Base-by-base conservation (phyloP, 37 sponge, comb jelly and placozoan genomes). In the Bolinopsis microptera region DNA sequence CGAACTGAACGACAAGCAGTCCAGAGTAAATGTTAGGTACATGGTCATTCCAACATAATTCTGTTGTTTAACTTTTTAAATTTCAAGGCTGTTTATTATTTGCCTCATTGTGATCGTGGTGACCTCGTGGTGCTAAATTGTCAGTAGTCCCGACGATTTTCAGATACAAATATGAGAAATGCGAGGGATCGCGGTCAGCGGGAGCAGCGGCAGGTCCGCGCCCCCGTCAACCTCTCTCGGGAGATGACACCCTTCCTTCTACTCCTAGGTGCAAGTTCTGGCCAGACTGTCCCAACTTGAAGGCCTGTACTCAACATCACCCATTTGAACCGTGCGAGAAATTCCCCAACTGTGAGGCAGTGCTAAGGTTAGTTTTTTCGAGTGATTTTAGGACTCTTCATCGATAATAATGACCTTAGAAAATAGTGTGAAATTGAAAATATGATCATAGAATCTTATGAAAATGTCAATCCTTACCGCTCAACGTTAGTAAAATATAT, bases 111-210 rank as follows among this genome's bases (percentile, higher is more conserved):
- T n/a, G 61, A 48, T 48, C 61, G 13, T 48, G 61, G 61, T 48
- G 61, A 5, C 13, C 61, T 48, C 61, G 61, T 13, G 74, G 3
- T 70, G 26, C 27, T 23, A 35, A 77, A 77, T 77, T 77, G 80
- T 77, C 80, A 35, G 74, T 25, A n/a, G 61, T 48, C 61, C 1
- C 33, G 80, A 32, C 80, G 33, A 77, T 77, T 77, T 77, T 77
- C 80, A 77, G 80, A 32, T 77, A 77, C 80, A 77, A 77, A 77
- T 77, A 77, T 77, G 36, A 77, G 21, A 77, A 77, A 77, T 77
- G 80, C 80, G 32, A 35, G 80, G 74, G 3, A 28, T n/a, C 61
- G 61, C 61, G 61, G 61, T 48, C 13, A 48, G 61, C 5, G 9
- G 9, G 61, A 72, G 74, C 80, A 34, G 80, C 80, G 21, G 35